Base-by-base conservation (phyloP, 2,113 vertebrate genomes). In the Platichthys stellatus region DNA sequence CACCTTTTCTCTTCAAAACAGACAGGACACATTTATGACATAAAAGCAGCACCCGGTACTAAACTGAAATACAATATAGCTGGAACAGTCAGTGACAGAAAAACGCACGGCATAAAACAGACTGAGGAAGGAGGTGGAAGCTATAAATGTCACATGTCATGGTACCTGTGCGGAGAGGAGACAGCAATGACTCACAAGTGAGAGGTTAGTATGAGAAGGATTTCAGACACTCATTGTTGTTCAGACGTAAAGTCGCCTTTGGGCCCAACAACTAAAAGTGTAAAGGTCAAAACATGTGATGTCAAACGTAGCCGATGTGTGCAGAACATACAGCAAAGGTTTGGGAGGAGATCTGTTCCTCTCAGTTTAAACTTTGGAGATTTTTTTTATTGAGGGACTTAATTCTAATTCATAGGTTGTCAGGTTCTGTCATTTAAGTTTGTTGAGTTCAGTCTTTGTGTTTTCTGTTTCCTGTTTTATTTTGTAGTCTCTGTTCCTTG, bases 271-370 rank as follows among this genome's bases (percentile, higher is more conserved):
- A 10, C 6, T 2, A 28, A 62, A 57, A 35, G 23, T 53, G 23
- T 74, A 80, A 81, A 90, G 49, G 71, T 82, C 79, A 74, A 20
- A 73, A 40, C 51, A 54, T n/a, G 43, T 45, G 18, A 53, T 53
- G 51, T 14, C 18, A 53, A 53, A 53, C 51, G 2, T 53, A 53
- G 8, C 9, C 20, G 7, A 10, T 20, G n/a, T 53, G 20, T 10
- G 20, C 51, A 53, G 7, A 47, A 63, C 11, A 61, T 18, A 14
- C 17, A 68, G 26, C 15, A 17, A 31, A 5, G 24, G 53, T 21
- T 54, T 49, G 14, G 45, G 45, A 17, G 15, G 4, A 6, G 45
- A 49, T 7, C 18, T 49, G 47, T 49, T 4, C 17, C 14, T 49
- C 17, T 49, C 47, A 49, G 17, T 49, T 15, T 12, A 12, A 40